Evolutionary conservation across 2,888 invertebrate species (phyloP), one percentile per base, ranked within the genome.

Genomic region (Patella depressa): DNA sequence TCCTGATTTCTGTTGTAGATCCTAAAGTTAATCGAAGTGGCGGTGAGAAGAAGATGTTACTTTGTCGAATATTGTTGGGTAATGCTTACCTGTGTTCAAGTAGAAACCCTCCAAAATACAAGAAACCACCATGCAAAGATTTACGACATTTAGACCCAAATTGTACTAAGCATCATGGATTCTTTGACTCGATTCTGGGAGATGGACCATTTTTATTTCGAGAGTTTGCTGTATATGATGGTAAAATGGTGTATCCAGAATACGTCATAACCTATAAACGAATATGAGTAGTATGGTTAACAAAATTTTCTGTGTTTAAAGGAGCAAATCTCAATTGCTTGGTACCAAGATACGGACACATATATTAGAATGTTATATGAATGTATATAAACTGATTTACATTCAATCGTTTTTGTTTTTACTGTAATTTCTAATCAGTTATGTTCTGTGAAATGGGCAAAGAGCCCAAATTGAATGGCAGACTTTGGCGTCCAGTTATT

Each of bases 181-280:
- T 54, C 12, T 85, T 82, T 75, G 82, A 86, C 65, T 85, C 85
- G 2, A 83, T 86, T 2, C 77, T 87, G 11, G 85, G 83, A 3
- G 82, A 84, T 57, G 83, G 81, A 29, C 70, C 53, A 0, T 82
- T 83, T 79, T 69, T 84, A 3, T 86, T 85, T 74, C 71, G 87
- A 69, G 87, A 87, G 76, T 87, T 87, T 80, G 85, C 86, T 24
- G 84, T 86, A 7, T 87, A 87, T 71, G 81, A 83, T 2, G 45
- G 75, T 34, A 78, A 80, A 4, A 81, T 84, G 73, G 84, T 84
- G 71, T 87, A 87, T 75, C 87, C 87, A 19, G 87, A 87, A 53
- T 87, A 85, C 72, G 19, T 87, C n/a, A 85, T 87, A n/a, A 85
- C 83, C 4, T 86, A 86, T 74, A 80, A 81, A 53, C 77, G 86